phyloP scores from a whole-genome alignment of 2,888 invertebrate species.

The Pseudeuparius sepicola region DNA sequence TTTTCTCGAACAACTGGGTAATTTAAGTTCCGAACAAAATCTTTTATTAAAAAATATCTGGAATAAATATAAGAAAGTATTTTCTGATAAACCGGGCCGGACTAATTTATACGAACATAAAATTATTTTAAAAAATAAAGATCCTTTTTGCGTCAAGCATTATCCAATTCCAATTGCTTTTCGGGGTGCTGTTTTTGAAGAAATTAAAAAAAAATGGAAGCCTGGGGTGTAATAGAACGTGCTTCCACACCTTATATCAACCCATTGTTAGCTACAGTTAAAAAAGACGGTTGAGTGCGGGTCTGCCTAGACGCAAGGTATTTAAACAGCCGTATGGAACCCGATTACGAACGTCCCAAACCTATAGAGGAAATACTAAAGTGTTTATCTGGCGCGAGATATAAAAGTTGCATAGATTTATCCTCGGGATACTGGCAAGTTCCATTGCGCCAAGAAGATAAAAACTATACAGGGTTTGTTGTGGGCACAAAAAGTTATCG shows the following conservation, averaged over 20 bases:
- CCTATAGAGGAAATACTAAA: constrained; percentile 18
- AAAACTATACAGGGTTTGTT: constrained; percentile 21
- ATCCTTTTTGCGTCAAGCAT: constrained; percentile 13
- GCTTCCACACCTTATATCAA: constrained; percentile 14
- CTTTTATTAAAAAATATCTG: too few species aligned
- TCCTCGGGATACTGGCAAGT: constrained; percentile 20
- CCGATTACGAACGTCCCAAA: constrained; percentile 16
- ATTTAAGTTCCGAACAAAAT: too few species aligned
- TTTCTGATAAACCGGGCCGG: constrained; percentile 11
- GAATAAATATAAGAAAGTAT: too few species aligned
- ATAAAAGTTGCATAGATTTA: constrained; percentile 16
- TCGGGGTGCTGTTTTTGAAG: constrained; percentile 5
- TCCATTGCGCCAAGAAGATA: too few species aligned
- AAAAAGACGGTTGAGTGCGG: constrained; percentile 17
- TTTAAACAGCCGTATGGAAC: constrained; percentile 17
- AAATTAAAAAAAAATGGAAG: constrained; percentile 1
- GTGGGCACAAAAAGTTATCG: constrained; percentile 13
- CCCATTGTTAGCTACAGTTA: constrained; percentile 16
- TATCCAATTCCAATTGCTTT: constrained; percentile 13
- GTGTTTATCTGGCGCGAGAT: too few species aligned
- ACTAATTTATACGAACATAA: constrained; percentile 11
- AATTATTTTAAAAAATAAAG: constrained; percentile 9
- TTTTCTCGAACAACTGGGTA: too few species aligned
- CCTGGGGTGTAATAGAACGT: constrained; percentile 6
- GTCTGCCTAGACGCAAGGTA: constrained; percentile 20